These are phyloP conservation scores for Galemys pyrenaicus DNA, from an alignment of 2,113 vertebrate genomes.

Conservation along the genomic window DNA sequence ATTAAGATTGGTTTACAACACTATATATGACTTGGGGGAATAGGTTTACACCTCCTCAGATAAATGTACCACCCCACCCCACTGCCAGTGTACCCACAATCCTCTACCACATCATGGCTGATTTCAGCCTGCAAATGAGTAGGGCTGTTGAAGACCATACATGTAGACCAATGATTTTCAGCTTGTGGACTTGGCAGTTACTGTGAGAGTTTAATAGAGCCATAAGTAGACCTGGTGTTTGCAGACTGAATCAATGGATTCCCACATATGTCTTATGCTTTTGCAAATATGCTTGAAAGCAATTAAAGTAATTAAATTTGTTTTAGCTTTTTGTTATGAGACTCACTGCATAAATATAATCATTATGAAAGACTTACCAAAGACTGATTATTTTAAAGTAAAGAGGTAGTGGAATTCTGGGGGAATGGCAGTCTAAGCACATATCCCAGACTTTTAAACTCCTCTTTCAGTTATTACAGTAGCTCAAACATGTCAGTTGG, in stretches of 20 bases:
- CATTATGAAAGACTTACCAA: neutral
- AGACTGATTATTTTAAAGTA: neutral
- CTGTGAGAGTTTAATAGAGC: neutral
- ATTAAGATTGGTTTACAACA: too few species aligned
- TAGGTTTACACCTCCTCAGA: too few species aligned
- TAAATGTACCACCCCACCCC: too few species aligned
- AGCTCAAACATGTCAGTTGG: neutral
- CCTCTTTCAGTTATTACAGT: neutral
- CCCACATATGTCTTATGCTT: neutral
- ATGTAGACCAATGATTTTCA: neutral
- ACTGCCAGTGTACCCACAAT: too few species aligned
- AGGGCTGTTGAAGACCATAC: neutral
- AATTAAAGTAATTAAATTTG: neutral
- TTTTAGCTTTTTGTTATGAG: neutral
- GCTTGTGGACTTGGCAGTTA: neutral
- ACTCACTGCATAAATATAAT: neutral
- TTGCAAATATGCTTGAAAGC: neutral
- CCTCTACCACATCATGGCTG: too few species aligned
- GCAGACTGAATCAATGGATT: neutral
- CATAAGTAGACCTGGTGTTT: neutral
- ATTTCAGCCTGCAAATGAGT: neutral
- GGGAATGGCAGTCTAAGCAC: neutral
- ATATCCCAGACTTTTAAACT: neutral
- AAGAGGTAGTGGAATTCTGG: neutral
- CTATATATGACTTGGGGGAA: too few species aligned